Evolutionary conservation across 1,140 invertebrate species (phyloP).

Genomic region (Listronotus oregonensis): DNA sequence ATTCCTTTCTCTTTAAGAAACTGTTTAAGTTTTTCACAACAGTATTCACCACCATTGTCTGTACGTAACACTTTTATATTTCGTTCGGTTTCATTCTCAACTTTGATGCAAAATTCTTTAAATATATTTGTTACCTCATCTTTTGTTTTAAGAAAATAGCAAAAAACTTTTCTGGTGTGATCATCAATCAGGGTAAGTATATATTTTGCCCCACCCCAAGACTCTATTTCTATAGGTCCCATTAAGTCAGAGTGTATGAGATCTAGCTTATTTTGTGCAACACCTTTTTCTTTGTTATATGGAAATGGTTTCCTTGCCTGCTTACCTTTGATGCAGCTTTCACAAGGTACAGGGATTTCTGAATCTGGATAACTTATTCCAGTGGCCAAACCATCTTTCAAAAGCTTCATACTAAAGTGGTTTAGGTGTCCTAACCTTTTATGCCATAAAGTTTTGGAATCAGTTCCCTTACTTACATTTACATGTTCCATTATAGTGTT

Average conservation of each 20-base stretch:
- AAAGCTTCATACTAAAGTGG: slow-evolving; percentile 8
- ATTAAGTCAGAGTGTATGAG: slow-evolving; percentile 37
- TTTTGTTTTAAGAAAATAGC: slow-evolving; percentile 50
- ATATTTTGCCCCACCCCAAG: slow-evolving; percentile 46
- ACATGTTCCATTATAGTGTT: slow-evolving; percentile 4
- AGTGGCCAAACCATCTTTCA: slow-evolving; percentile 26
- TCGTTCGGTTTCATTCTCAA: slow-evolving; percentile 49
- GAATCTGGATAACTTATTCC: slow-evolving; percentile 20
- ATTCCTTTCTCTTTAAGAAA: slow-evolving; percentile 48
- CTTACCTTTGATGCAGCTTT: slow-evolving; percentile 34
- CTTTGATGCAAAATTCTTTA: slow-evolving; percentile 45
- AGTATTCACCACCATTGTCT: slow-evolving; percentile 52
- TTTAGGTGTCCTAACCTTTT: slow-evolving; percentile 33
- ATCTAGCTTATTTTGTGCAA: slow-evolving; percentile 30
- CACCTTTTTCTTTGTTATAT: slow-evolving; percentile 13
- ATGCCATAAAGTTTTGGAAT: slow-evolving; percentile 34
- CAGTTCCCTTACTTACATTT: slow-evolving; percentile 23
- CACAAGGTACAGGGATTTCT: slow-evolving; percentile 23
- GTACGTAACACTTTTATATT: slow-evolving; percentile 47
- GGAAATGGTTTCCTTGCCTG: slow-evolving; percentile 38
- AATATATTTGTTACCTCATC: slow-evolving; percentile 43
- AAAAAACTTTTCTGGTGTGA: slow-evolving; percentile 44
- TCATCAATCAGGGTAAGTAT: slow-evolving; percentile 56
- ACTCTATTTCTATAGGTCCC: slow-evolving; percentile 38
- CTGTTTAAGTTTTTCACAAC: slow-evolving; percentile 41